Conservation (phyloP, 2,113 vertebrate genomes). For the Oreochromis niloticus region DNA sequence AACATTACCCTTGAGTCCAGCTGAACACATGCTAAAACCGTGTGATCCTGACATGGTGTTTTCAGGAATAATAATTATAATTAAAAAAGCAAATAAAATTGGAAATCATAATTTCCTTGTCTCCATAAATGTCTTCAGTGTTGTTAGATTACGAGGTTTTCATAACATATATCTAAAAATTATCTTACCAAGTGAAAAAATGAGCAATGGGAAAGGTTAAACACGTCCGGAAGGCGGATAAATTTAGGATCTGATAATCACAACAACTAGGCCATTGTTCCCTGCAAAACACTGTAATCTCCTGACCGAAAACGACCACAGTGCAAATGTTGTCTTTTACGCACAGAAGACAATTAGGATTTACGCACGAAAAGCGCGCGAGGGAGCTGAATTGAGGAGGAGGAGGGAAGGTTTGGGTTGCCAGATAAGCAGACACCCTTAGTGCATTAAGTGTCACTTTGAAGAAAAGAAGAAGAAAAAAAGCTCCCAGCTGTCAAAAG, state of each 20-base stretch:
- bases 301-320: slow-evolving; percentile 32
- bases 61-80: not conserved
- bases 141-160: not conserved
- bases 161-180: not conserved
- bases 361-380: not conserved
- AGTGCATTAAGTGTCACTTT: slow-evolving; percentile 57
- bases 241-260: slow-evolving; percentile 33
- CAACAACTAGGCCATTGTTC: slow-evolving; percentile 54
- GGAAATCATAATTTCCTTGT: not conserved
- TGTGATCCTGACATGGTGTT: not conserved
- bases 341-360: slow-evolving; percentile 6
- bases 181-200: not conserved
- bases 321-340: slow-evolving; percentile 17
- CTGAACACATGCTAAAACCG: not conserved
- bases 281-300: slow-evolving; percentile 36
- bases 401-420: slow-evolving; percentile 30
- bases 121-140: not conserved
- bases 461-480: not conserved
- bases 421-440: slow-evolving; percentile 30
- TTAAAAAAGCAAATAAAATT: not conserved
- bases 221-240: not conserved
- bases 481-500: slow-evolving; percentile 63
- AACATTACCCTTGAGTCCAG: not conserved
- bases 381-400: not conserved
- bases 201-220: not conserved